Base-by-base conservation (phyloP, 64 coral and sea anemone genomes). In the Pocillopora damicornis region DNA sequence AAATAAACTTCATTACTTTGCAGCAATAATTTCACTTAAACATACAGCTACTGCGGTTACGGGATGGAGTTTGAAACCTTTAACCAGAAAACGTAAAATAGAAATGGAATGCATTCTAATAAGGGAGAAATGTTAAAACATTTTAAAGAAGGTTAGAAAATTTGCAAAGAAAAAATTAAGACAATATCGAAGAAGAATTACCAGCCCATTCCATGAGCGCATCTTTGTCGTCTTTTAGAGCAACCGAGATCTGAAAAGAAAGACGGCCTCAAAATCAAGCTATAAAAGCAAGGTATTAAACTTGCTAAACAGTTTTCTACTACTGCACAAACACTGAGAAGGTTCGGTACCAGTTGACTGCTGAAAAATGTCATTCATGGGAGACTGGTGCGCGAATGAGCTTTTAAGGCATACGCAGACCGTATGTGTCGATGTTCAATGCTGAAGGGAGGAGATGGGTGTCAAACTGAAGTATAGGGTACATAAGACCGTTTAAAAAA, bases 121-220 rank as follows among this genome's bases (percentile, higher is more conserved):
- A 51, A 51, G 42, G 42, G 42, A 30, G 42, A 51, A 51, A 51
- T 51, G 42, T 7, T 51, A 51, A 51, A 51, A 51, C 42, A 51
- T 51, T 51, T 2, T 51, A 51, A 51, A 51, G 3, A 51, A 51
- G 42, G 42, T 51, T 51, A 7, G 42, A 51, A 51, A 51, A 30
- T 30, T 30, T 30, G 30, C 30, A 72, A 59, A 25, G 35, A 35
- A 42, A 2, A 75, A 82, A 20, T 78, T 57, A 63, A 38, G 20
- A 58, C 5, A 81, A 5, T 7, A 83, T 68, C 64, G 22, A 35
- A 17, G 11, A 36, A 20, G 36, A 18, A 5, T 86, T 42, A 94
- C 77, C 79, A 83, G 78, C 76, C 75, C 91, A 92, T 20, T 73
- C 45, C 14, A 58, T 34, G n/a, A 90, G 59, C 13, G 89, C 80